Conservation (phyloP, 2,113 vertebrate species). For the Jaculus jaculus region DNA sequence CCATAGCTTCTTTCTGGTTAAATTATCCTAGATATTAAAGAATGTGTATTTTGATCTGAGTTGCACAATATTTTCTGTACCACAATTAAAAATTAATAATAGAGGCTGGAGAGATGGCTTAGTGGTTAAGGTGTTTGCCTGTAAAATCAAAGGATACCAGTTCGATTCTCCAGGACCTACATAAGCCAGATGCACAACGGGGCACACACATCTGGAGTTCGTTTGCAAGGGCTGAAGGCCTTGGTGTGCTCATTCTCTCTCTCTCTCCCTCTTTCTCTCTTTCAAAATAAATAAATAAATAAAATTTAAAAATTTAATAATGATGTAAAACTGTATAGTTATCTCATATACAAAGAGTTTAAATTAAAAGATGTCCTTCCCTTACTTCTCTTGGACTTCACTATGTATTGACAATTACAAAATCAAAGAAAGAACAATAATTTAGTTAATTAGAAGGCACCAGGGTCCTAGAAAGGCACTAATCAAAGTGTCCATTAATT, state of each 20-base stretch:
- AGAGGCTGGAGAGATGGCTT: no score
- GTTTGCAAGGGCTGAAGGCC: no score
- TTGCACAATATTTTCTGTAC: conserved; percentile 20
- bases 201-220: no score
- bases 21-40: background rate
- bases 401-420: background rate
- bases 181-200: no score
- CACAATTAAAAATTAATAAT: background rate
- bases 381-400: background rate
- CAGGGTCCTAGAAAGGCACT: background rate
- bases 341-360: background rate
- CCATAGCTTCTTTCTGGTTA: background rate
- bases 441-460: background rate
- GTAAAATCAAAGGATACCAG: no score
- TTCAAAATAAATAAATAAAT: no score
- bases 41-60: background rate
- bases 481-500: background rate
- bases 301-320: conserved; percentile 8
- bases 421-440: background rate
- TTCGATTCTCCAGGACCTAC: no score
- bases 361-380: background rate
- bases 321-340: background rate
- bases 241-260: no score
- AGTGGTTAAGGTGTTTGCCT: no score
- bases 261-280: no score